A percentile compares a stretch with the other conserved stretches of the same genome.
phyloP scores from a whole-genome alignment of 2,113 vertebrate species.

The Sula dactylatra region DNA sequence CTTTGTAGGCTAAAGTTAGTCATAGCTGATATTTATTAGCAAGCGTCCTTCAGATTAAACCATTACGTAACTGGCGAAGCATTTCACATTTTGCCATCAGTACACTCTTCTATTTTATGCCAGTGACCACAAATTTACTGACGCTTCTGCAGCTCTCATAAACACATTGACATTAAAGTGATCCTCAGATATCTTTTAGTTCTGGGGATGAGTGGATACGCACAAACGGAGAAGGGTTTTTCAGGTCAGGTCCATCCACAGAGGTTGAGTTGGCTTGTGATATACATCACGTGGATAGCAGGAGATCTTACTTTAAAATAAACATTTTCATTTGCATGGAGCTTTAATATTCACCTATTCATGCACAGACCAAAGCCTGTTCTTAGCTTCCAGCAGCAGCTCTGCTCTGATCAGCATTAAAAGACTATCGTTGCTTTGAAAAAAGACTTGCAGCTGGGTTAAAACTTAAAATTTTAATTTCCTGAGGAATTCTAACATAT shows the following conservation, averaged over 20 bases:
- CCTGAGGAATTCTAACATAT: neutral
- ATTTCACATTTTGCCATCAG: neutral
- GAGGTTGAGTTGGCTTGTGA: neutral
- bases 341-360: neutral
- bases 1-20: neutral
- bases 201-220: neutral
- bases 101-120: neutral
- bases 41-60: neutral
- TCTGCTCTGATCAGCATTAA: neutral
- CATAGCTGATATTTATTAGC: neutral
- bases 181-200: neutral
- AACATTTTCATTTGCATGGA: fast-evolving
- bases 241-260: neutral
- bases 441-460: neutral
- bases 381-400: neutral
- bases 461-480: neutral
- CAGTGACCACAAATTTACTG: neutral
- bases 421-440: neutral
- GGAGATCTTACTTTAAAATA: neutral
- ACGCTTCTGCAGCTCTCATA: neutral
- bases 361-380: neutral
- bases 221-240: neutral
- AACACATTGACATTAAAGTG: neutral
- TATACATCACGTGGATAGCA: fast-evolving
- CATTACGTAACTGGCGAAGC: neutral